phyloP scores from a whole-genome alignment of 1,140 invertebrate genomes.

The Dolichoris vasculosae region DNA sequence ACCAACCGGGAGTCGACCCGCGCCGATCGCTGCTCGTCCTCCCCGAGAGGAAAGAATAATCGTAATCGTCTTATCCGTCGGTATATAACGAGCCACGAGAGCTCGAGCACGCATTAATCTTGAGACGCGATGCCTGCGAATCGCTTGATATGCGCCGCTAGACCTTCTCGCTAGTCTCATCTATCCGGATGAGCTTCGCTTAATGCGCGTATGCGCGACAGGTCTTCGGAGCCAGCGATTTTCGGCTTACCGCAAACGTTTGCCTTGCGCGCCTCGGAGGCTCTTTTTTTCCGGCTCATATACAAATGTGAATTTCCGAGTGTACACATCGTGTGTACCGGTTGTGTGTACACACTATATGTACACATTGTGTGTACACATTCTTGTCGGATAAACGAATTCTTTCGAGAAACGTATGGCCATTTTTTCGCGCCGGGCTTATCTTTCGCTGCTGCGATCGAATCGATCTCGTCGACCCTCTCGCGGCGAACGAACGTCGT shows the following conservation, averaged over 20 bases:
- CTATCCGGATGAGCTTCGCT: slow-evolving; percentile 5
- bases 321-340: too few relatives aligned
- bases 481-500: too few relatives aligned
- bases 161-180: not conserved
- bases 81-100: slow-evolving; percentile 1
- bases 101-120: slow-evolving; percentile 24
- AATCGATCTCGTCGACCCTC: too few relatives aligned
- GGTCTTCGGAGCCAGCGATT: not conserved
- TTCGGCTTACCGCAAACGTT: not conserved
- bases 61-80: slow-evolving; percentile 39
- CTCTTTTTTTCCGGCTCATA: too few relatives aligned
- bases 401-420: not conserved
- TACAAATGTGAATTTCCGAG: too few relatives aligned
- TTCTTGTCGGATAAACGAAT: not conserved
- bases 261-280: not conserved
- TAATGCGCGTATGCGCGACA: slow-evolving; percentile 10
- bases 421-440: not conserved
- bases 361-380: not conserved
- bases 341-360: too few relatives aligned
- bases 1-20: too few relatives aligned
- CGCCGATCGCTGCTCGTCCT: too few relatives aligned
- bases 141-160: slow-evolving; percentile 20
- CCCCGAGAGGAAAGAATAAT: not conserved
- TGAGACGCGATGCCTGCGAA: slow-evolving; percentile 23
- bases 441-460: too few relatives aligned